Evolutionary conservation across 2,888 invertebrate species (phyloP).

Genomic region (Pediacus dermestoides): DNA sequence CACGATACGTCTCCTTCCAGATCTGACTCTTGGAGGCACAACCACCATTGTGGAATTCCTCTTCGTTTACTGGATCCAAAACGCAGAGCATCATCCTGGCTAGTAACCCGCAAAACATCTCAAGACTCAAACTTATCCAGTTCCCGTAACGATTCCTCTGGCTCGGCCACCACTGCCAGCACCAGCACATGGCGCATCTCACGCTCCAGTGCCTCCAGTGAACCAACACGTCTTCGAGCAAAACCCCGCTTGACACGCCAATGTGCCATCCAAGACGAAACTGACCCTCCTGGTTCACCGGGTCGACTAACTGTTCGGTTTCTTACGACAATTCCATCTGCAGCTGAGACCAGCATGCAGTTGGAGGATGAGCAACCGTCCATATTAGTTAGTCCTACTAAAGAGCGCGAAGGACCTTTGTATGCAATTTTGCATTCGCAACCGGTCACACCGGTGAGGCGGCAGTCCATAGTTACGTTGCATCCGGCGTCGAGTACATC

Average conservation of each 20-base stretch:
- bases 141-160: conserved; percentile 87
- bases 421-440: conserved; percentile 48
- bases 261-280: conserved; percentile 72
- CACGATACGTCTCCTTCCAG: no score
- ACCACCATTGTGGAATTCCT: conserved; percentile 73
- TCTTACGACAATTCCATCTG: conserved; percentile 70
- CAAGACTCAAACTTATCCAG: conserved; percentile 89
- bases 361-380: conserved; percentile 59
- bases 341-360: conserved; percentile 68
- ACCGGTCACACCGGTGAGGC: conserved; percentile 37
- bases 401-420: conserved; percentile 44
- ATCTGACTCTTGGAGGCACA: conserved; percentile 83
- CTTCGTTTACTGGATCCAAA: conserved; percentile 70
- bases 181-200: conserved; percentile 89
- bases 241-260: conserved; percentile 79
- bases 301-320: conserved; percentile 54
- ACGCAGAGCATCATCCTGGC: conserved; percentile 81
- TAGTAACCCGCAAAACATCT: conserved; percentile 86
- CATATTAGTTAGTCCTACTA: conserved; percentile 43
- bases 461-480: conserved; percentile 48
- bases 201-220: conserved; percentile 73
- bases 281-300: conserved; percentile 61
- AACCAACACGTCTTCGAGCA: conserved; percentile 49
- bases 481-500: conserved; percentile 41
- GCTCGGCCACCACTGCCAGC: conserved; percentile 83